Evolutionary conservation across 2,888 invertebrate species (phyloP), one percentile per base, ranked within the genome.

Genomic region (Nomada flava): DNA sequence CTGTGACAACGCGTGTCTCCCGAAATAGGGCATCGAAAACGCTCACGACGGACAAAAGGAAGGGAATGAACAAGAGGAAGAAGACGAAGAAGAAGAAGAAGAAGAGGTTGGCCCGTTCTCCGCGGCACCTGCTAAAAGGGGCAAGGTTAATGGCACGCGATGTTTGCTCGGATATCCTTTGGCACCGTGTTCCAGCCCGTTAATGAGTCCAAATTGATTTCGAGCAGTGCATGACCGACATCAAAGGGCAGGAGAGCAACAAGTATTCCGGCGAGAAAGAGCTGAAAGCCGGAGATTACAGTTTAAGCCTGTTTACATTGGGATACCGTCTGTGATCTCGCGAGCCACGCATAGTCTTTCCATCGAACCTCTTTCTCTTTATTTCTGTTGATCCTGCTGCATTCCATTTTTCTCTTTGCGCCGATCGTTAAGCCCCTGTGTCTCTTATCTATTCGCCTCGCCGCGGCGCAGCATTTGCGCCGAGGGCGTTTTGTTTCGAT

Each of bases 241-340:
- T 88, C 83, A 84, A 88, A 87, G 74, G 76, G 71, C 69, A 78
- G 82, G 84, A 52, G 86, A 86, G 86, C 88, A 86, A 88, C 87
- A 88, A 86, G 88, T 88, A 86, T 82, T 77, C 68, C 57, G 36
- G 44, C 63, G 81, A 53, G 84, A 85, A 85, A 68, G 86, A 82
- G 88, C 84, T 74, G 70, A 84, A 85, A 82, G 82, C 50, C 89
- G 69, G 85, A 84, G 85, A 88, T 88, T 88, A 86, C 88, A 79
- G 83, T 85, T 89, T 89, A 89, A 89, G 88, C 85, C 84, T 89
- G 89, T 89, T 89, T 89, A 89, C 88, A 86, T 89, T 88, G 86
- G 85, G 88, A 84, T 86, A 85, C 81, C 77, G 83, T 87, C 85
- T 89, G 85, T 83, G 89, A 89, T 89, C 86, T 88, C 86, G 85